Conservation (phyloP, 2,888 invertebrate species). For the Ophion slaviceki region DNA sequence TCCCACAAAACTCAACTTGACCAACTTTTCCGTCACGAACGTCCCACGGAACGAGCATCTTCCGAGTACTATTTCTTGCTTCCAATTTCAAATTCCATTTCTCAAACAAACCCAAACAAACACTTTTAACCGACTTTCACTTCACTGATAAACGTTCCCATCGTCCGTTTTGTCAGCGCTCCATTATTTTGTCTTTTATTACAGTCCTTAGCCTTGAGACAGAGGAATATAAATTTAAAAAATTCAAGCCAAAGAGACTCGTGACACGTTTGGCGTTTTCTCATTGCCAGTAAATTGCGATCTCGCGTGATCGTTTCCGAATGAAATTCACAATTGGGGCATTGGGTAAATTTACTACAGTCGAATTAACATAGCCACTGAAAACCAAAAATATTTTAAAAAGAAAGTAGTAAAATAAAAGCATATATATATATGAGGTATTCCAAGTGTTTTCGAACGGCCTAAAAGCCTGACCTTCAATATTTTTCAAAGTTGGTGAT, state of each 20-base stretch:
- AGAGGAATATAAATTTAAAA: background rate
- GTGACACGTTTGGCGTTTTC: background rate
- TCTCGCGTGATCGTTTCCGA: background rate
- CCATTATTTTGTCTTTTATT: background rate
- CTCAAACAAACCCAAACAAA: background rate
- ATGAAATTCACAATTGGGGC: background rate
- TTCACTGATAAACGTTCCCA: background rate
- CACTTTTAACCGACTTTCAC: background rate
- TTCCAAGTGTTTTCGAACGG: too few relatives aligned
- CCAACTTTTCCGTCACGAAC: conserved; percentile 10
- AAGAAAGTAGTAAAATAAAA: too few relatives aligned
- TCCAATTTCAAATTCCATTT: background rate
- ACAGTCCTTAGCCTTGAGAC: background rate
- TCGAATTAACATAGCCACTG: background rate
- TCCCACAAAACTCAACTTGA: background rate
- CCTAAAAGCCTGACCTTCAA: too few relatives aligned
- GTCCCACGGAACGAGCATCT: background rate
- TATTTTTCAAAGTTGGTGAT: too few relatives aligned
- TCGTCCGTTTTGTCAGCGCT: background rate
- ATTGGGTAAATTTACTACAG: background rate
- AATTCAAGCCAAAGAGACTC: background rate
- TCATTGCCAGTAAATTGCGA: background rate
- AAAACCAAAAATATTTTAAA: background rate
- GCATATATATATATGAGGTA: too few relatives aligned
- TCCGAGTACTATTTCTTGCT: background rate